Base-by-base conservation (phyloP, 1,140 invertebrate genomes). In the Drosophila pallidifrons region DNA sequence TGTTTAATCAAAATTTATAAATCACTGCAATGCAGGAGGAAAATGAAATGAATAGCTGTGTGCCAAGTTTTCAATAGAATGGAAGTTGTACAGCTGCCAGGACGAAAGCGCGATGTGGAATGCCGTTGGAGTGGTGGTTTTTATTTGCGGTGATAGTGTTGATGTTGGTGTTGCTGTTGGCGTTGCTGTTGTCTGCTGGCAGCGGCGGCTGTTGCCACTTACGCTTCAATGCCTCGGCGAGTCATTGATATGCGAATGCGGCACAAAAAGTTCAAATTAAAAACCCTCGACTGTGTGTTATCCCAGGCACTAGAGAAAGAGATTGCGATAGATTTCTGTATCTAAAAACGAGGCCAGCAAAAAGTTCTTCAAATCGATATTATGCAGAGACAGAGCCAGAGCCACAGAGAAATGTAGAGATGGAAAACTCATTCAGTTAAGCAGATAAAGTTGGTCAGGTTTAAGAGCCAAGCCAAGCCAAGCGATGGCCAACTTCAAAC, bases 211-310 rank as follows among this genome's bases (percentile, higher is more conserved):
- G 79, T 81, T 74, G 77, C 79, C 75, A 82, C 74, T 80, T 67
- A 79, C 68, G 46, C 60, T 72, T 59, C 66, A 52, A 76, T 82
- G 57, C 69, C 61, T 67, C 52, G 51, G 13, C 58, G 58, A 70
- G 72, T 58, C 80, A 82, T 77, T 87, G 76, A 83, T 73, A 68
- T 67, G 69, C 64, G 72, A 77, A 63, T 72, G 65, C 61, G 15
- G 11, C 47, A 63, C 43, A 70, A 75, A 74, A 88, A 87, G 82
- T 87, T 82, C 68, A 88, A 87, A 87, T 88, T 87, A 88, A 87
- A 87, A 87, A 87, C 82, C 79, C 82, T 87, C 82, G 67, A 80
- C 63, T 82, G 60, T 81, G 72, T 87, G 82, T 87, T 87, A 87
- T 87, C 75, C 82, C 38, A 59, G 58, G 43, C 79, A 87, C 79